phyloP scores from a whole-genome alignment of 2,797 vertebrate genomes.

The Hybognathus amarus region DNA sequence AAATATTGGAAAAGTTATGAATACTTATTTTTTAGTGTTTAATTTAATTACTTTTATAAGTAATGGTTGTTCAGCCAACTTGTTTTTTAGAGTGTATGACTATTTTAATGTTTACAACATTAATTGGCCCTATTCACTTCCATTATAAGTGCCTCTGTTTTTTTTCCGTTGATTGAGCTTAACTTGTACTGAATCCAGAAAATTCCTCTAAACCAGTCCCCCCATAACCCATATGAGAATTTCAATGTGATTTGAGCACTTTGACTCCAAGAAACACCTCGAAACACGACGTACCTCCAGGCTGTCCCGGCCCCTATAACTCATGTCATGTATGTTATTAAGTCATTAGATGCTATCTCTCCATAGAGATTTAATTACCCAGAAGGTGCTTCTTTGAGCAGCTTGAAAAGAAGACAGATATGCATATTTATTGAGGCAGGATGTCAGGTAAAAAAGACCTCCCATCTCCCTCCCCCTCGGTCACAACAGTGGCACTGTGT shows the following conservation, averaged over 20 bases:
- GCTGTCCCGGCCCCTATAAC: conserved; percentile 57
- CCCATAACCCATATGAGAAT: neutral
- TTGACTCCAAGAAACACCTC: neutral
- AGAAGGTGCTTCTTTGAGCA: conserved; percentile 66
- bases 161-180: neutral
- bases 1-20: too few species aligned
- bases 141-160: neutral
- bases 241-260: neutral
- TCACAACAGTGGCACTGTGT: conserved; percentile 77
- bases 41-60: too few species aligned
- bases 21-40: too few species aligned
- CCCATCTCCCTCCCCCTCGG: conserved; percentile 55
- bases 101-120: neutral
- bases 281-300: conserved; percentile 11
- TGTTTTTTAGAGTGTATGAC: too few species aligned
- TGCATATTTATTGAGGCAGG: conserved; percentile 72
- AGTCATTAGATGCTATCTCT: conserved; percentile 77
- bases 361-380: conserved; percentile 74
- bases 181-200: neutral
- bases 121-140: neutral
- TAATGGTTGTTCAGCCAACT: too few species aligned
- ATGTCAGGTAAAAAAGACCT: conserved; percentile 53
- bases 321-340: conserved; percentile 76
- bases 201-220: neutral
- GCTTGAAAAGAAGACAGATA: conserved; percentile 62